These are phyloP conservation scores for Oncorhynchus clarkii DNA, from an alignment of 2,113 vertebrate genomes.

Conservation along the genomic window DNA sequence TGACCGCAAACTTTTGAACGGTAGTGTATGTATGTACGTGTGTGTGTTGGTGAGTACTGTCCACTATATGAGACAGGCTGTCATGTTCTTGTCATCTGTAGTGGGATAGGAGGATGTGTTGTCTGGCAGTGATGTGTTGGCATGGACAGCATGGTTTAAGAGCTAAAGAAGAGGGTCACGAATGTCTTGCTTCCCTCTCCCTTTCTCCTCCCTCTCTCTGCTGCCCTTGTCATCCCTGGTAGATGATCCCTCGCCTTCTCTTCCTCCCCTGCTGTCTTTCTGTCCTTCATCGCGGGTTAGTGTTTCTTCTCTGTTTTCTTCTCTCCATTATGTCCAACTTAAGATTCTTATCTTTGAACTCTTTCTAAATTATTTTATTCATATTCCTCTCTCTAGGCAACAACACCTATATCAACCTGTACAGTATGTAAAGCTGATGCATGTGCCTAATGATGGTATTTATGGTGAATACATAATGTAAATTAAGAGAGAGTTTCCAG, in stretches of 20 bases:
- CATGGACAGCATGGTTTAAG: constrained; percentile 71
- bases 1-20: background rate
- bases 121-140: constrained; percentile 70
- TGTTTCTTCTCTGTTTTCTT: constrained; percentile 28
- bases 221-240: constrained; percentile 68
- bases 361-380: constrained; percentile 51
- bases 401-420: too few species aligned
- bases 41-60: constrained; percentile 32
- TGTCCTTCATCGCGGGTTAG: constrained; percentile 64
- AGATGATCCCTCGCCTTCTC: constrained; percentile 64
- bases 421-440: constrained; percentile 12
- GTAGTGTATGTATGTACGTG: constrained; percentile 14
- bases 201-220: constrained; percentile 48
- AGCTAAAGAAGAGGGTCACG: constrained; percentile 70
- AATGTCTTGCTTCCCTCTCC: constrained; percentile 67
- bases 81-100: constrained; percentile 69
- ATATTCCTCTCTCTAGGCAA: constrained; percentile 10
- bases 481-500: constrained; percentile 1
- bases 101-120: constrained; percentile 63
- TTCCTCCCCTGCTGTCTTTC: constrained; percentile 66
- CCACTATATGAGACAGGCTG: constrained; percentile 67
- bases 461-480: background rate
- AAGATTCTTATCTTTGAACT: constrained; percentile 48
- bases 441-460: constrained; percentile 21
- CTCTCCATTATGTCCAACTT: constrained; percentile 9